phyloP scores from a whole-genome alignment of 1,140 invertebrate genomes.

The Protaetia brevitarsis region DNA sequence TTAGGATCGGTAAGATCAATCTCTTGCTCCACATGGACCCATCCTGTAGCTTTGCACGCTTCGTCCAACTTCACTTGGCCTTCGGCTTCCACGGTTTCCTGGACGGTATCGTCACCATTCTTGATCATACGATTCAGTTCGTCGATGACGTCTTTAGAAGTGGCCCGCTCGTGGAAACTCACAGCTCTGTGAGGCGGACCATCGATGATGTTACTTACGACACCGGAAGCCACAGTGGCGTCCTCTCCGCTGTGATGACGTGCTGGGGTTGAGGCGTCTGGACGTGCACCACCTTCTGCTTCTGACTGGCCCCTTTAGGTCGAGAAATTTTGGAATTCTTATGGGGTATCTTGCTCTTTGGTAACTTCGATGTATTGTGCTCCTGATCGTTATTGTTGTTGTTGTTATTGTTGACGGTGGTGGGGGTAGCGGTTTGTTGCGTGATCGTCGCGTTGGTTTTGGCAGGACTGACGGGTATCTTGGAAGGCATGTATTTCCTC shows the following conservation, averaged over 20 bases:
- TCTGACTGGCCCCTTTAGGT: slow-evolving; percentile 20
- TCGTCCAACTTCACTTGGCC: slow-evolving; percentile 54
- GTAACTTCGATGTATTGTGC: slow-evolving; percentile 40
- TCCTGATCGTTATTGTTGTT: slow-evolving; percentile 47
- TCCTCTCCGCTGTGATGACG: slow-evolving; percentile 43
- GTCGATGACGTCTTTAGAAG: slow-evolving; percentile 73
- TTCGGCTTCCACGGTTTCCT: slow-evolving; percentile 41
- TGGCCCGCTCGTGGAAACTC: slow-evolving; percentile 68
- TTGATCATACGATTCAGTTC: slow-evolving; percentile 70
- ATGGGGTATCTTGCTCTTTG: slow-evolving; percentile 46
- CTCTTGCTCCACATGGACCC: slow-evolving; percentile 73
- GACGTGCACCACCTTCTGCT: slow-evolving; percentile 36
- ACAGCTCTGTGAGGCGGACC: slow-evolving; percentile 51
- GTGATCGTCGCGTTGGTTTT: slow-evolving; percentile 3
- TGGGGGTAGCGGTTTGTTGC: slow-evolving; percentile 22
- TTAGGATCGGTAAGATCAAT: slow-evolving; percentile 77
- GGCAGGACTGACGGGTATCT: slow-evolving; percentile 36
- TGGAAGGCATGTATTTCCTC: slow-evolving; percentile 38
- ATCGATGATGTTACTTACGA: slow-evolving; percentile 49
- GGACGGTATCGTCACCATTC: slow-evolving; percentile 52
- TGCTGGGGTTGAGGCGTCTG: slow-evolving; percentile 33
- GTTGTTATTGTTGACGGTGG: slow-evolving; percentile 24
- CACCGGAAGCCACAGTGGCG: slow-evolving; percentile 40
- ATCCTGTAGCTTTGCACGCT: slow-evolving; percentile 68
- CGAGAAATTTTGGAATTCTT: slow-evolving; percentile 37